Conservation (phyloP, 1,140 invertebrate genomes). For the Pomacea maculata region DNA sequence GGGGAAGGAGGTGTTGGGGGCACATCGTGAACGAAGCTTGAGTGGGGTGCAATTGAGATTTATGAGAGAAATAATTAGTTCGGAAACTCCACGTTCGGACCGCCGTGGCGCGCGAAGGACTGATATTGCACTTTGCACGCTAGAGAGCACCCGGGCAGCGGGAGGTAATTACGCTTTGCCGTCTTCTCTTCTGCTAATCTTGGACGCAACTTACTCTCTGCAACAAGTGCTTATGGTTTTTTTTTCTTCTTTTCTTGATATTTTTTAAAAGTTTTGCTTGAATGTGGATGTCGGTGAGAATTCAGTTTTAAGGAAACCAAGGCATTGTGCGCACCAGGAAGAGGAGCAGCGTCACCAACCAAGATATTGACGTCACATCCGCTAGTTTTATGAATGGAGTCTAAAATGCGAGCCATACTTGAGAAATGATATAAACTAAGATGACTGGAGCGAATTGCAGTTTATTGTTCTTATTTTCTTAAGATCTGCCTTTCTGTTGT, state of each 20-base stretch:
- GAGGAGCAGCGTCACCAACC: slow-evolving; percentile 12
- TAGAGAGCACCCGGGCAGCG: slow-evolving; percentile 25
- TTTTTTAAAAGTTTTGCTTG: background rate
- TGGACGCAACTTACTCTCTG: background rate
- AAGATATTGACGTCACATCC: slow-evolving; percentile 22
- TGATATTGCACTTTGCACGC: slow-evolving; percentile 28
- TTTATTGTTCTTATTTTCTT: no score
- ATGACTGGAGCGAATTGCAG: no score
- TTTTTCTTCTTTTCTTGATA: background rate
- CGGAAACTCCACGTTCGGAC: slow-evolving; percentile 22
- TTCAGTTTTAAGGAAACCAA: no score
- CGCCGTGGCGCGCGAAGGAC: slow-evolving; percentile 24
- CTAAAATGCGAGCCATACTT: slow-evolving; percentile 11
- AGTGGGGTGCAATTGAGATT: slow-evolving; percentile 21
- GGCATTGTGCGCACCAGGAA: slow-evolving; percentile 7
- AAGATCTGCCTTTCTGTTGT: no score
- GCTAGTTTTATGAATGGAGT: slow-evolving; percentile 17
- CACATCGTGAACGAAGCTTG: background rate
- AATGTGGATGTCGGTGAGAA: slow-evolving; percentile 7
- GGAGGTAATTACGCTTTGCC: slow-evolving; percentile 23
- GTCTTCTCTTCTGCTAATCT: slow-evolving; percentile 16
- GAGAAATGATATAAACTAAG: no score
- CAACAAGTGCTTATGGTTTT: background rate
- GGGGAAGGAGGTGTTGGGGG: background rate
- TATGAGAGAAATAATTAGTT: slow-evolving; percentile 29